Evolutionary conservation across 2,888 invertebrate genomes (phyloP), one percentile per base, ranked within the genome.

Genomic region (Gastrophysa polygoni): DNA sequence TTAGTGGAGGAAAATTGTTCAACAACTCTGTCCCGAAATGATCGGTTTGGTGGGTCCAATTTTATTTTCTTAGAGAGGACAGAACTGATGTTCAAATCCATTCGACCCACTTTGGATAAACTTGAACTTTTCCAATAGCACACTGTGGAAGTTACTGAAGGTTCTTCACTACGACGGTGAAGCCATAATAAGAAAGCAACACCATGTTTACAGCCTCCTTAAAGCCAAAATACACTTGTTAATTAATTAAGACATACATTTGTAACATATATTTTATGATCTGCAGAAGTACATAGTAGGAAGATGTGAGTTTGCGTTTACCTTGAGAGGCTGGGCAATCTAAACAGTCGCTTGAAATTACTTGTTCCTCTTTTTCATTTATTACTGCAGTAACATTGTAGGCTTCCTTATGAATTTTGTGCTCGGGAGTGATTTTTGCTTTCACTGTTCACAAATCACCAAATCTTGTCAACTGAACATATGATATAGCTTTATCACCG

Each of bases 361-460:
- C 61, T 51, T 57, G 16, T 16, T 49, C 47, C 6, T 44, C 57
- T 2, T 34, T 43, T 63, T 70, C 70, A 57, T 68, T 49, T 16
- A 61, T 48, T 24, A 63, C 32, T 32, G 61, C 16, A 7, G 32
- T 60, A 14, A 67, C 68, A 52, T 21, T 28, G 38, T 69, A 70
- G 7, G 57, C 34, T 32, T 60, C 68, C 8, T 21, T 62, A 51
- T 57, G 59, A 7, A 68, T 47, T 49, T 64, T 71, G 34, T 71
- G 68, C 57, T 73, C 71, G 14, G 70, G 72, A 46, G 64, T 67
- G n/a, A 73, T 59, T 61, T 63, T 62, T 14, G 59, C 64, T 64
- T 71, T 71, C 1, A 71, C 64, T 29, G 49, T 68, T 58, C 71
- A 74, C 17, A 68, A 32, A 18, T 62, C 54, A 21, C 51, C 48